Conservation (phyloP, 2,797 vertebrate genomes). For the Eulemur albifrons region DNA sequence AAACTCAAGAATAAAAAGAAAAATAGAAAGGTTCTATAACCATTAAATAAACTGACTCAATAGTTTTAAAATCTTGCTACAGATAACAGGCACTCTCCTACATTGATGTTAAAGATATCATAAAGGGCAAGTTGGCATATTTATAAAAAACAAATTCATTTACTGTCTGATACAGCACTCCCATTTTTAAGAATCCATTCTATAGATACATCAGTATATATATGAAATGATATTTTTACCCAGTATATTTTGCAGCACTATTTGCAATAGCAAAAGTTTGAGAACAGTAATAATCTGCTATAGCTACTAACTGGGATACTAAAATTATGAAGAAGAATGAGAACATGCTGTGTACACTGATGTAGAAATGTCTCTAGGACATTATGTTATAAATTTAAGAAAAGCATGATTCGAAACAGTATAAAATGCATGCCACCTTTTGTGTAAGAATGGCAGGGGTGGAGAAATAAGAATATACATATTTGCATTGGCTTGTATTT, state of each 20-base stretch:
- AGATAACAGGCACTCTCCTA: background rate
- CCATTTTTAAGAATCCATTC: background rate
- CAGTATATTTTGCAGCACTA: background rate
- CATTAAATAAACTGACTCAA: background rate
- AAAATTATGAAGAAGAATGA: background rate
- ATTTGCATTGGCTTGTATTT: background rate
- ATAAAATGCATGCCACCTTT: background rate
- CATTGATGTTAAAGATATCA: background rate
- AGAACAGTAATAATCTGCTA: background rate
- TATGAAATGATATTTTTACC: background rate
- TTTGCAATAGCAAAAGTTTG: background rate
- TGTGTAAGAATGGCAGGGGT: background rate
- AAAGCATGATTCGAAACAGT: background rate
- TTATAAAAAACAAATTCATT: background rate
- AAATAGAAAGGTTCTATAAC: background rate
- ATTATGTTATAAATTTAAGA: background rate
- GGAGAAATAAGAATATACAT: background rate
- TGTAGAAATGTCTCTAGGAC: background rate
- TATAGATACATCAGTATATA: background rate
- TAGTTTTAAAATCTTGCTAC: background rate
- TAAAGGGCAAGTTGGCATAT: background rate
- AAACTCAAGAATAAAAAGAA: background rate
- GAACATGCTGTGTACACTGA: background rate
- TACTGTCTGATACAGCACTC: background rate
- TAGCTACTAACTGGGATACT: background rate